Conservation (phyloP, 2,888 invertebrate genomes). For the Acanthosepion pharaonis region DNA sequence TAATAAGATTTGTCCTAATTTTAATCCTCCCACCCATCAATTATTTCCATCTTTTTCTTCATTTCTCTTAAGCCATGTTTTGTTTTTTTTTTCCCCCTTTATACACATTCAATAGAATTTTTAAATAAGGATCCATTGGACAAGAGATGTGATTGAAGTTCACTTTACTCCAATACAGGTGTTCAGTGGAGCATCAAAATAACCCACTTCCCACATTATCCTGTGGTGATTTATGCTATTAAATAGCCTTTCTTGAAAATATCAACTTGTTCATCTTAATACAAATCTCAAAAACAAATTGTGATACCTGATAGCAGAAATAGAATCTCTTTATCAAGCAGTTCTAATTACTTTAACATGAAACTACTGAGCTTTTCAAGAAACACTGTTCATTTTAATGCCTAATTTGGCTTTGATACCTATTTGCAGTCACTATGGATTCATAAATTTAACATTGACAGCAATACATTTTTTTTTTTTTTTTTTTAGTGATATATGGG, state of each 20-base stretch:
- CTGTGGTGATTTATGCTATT: not conserved
- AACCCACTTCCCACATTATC: not conserved
- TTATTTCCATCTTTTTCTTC: not conserved
- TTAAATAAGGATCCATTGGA: not conserved
- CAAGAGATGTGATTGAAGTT: not conserved
- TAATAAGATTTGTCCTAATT: not conserved
- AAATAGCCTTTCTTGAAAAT: not conserved
- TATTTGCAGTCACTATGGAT: not conserved
- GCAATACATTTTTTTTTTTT: not conserved
- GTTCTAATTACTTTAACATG: not conserved
- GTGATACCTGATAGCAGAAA: not conserved
- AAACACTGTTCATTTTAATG: not conserved
- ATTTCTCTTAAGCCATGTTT: too few relatives aligned
- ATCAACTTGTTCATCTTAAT: not conserved
- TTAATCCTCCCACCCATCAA: not conserved
- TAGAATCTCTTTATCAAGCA: not conserved
- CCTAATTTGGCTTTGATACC: not conserved
- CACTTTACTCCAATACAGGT: not conserved
- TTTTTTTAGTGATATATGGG: not conserved
- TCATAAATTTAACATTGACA: not conserved
- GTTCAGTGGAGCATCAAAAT: not conserved
- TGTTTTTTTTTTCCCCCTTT: too few relatives aligned
- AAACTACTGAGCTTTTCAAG: not conserved
- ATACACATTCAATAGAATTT: not conserved
- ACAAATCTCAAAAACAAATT: not conserved